Evolutionary conservation across 2,797 vertebrate species (phyloP).

Genomic region (Clarias platycephalus): DNA sequence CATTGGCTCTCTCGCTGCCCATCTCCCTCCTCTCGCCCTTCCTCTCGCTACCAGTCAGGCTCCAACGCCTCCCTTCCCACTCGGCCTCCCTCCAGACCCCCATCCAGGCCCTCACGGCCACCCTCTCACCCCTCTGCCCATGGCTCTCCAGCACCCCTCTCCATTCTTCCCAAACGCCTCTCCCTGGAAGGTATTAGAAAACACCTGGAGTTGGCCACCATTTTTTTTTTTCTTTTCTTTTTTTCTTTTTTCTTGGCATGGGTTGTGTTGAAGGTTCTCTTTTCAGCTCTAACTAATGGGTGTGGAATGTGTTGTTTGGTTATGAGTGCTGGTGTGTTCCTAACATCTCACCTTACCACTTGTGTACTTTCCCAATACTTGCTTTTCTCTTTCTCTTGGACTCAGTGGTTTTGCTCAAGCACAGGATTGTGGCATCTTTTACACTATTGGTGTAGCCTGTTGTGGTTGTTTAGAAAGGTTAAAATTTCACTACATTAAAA

Average conservation of each 20-base stretch:
- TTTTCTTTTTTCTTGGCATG: background rate
- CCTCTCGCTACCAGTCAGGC: slow-evolving; percentile 98
- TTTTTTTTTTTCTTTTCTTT: background rate
- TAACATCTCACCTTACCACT: slow-evolving; percentile 38
- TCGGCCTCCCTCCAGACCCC: slow-evolving; percentile 98
- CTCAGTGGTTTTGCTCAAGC: background rate
- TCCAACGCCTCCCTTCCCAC: slow-evolving; percentile 93
- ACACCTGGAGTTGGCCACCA: slow-evolving; percentile 53
- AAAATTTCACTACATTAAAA: background rate
- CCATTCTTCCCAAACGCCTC: slow-evolving; percentile 98
- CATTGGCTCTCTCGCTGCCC: slow-evolving; percentile 99
- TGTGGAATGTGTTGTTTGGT: slow-evolving; percentile 26
- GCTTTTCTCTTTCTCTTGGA: background rate
- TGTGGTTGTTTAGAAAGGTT: background rate
- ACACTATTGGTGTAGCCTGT: background rate
- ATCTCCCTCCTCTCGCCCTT: slow-evolving; percentile 98
- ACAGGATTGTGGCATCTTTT: background rate
- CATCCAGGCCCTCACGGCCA: slow-evolving; percentile 98
- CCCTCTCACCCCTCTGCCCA: slow-evolving; percentile 98
- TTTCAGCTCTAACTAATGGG: background rate
- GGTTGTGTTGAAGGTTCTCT: background rate
- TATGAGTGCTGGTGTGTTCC: slow-evolving; percentile 23
- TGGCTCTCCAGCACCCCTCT: slow-evolving; percentile 92
- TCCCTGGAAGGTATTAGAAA: slow-evolving; percentile 96
- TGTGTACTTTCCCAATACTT: background rate